Evolutionary conservation across 2,113 vertebrate species (phyloP).

Genomic region (Oriolus oriolus): DNA sequence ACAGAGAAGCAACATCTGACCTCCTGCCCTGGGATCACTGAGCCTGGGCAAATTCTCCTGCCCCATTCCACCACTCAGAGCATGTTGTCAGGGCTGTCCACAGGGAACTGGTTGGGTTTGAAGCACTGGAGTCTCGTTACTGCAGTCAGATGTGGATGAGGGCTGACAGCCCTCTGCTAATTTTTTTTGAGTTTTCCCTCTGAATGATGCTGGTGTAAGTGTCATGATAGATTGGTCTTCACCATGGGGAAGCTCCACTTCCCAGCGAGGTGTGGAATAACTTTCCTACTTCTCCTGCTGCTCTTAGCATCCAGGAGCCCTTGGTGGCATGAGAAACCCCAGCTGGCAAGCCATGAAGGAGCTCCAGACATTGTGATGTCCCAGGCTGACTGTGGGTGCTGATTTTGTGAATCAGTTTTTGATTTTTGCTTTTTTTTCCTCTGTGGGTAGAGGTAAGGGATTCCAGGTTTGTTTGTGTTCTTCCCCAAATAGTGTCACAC

Average conservation of each 20-base stretch:
- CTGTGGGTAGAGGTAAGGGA: not conserved
- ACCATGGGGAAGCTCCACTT: not conserved
- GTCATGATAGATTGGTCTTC: not conserved
- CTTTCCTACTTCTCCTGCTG: not conserved
- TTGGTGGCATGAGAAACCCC: not conserved
- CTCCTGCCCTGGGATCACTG: not conserved
- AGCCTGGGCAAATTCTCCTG: not conserved
- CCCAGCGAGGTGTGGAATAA: not conserved
- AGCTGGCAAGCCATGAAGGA: not conserved
- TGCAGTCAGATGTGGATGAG: not conserved
- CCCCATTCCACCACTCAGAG: not conserved
- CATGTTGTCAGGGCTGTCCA: accelerated
- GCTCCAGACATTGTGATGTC: accelerated
- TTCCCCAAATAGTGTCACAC: not conserved
- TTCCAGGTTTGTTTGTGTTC: not conserved
- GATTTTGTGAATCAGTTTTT: not conserved
- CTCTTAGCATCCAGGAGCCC: not conserved
- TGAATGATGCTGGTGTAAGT: not conserved
- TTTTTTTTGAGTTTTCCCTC: not conserved
- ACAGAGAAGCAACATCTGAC: not conserved
- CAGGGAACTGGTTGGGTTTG: not conserved
- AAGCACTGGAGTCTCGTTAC: not conserved
- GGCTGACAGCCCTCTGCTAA: not conserved
- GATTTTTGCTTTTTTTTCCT: not conserved
- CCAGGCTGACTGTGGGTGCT: not conserved